Evolutionary conservation across 2,797 vertebrate genomes (phyloP).

Genomic region (Rallus crepitans): DNA sequence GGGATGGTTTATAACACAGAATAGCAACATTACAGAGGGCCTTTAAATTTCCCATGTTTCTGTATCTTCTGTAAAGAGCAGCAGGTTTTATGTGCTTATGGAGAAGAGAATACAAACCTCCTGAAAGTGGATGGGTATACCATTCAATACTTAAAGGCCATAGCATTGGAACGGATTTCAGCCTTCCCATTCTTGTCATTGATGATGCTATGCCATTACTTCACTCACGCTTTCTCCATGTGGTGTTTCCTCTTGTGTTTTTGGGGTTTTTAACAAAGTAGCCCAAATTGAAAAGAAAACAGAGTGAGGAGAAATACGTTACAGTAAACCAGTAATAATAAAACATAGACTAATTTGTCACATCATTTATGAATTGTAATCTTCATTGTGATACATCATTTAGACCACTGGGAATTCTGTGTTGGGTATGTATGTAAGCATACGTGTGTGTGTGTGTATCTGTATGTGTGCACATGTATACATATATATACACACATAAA

Average conservation of each 20-base stretch:
- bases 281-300: neutral
- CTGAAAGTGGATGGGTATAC: neutral
- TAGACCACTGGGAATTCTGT: neutral
- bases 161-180: constrained; percentile 13
- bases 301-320: neutral
- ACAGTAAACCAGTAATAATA: neutral
- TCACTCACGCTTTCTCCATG: neutral
- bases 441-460: neutral
- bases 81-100: neutral
- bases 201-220: neutral
- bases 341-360: neutral
- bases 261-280: constrained; percentile 18
- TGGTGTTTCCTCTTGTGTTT: constrained; percentile 49
- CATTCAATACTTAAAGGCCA: neutral
- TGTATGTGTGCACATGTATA: neutral
- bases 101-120: neutral
- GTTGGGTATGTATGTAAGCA: neutral
- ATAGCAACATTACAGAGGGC: neutral
- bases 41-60: neutral
- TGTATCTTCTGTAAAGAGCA: neutral
- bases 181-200: constrained; percentile 32
- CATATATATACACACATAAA: neutral
- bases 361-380: neutral
- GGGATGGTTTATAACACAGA: neutral
- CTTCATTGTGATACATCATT: neutral